Evolutionary conservation across 92 coral and sea anemone genomes (phyloP).

Genomic region (Paragorgia papillata): DNA sequence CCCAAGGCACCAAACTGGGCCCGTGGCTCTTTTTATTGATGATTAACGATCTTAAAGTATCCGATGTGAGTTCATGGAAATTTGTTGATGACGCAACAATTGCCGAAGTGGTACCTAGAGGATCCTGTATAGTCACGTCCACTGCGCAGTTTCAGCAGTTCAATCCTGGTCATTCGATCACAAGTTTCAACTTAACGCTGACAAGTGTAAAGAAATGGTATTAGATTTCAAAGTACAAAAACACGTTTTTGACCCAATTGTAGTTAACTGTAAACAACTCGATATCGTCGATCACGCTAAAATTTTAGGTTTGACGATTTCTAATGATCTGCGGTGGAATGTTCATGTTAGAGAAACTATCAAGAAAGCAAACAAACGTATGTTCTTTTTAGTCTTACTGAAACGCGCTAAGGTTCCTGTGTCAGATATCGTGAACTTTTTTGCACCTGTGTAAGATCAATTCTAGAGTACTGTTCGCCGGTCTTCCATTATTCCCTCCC

Average conservation of each 20-base stretch:
- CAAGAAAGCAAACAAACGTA: slow-evolving; percentile 15
- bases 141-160: neutral
- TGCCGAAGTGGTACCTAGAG: slow-evolving; percentile 6
- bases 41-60: slow-evolving; percentile 10
- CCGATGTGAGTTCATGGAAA: neutral
- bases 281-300: neutral
- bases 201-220: slow-evolving; percentile 1
- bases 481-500: slow-evolving; percentile 18
- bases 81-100: slow-evolving; percentile 8
- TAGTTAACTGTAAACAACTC: neutral
- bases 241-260: neutral
- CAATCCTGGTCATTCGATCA: slow-evolving; percentile 1
- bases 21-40: slow-evolving; percentile 15
- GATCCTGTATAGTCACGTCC: neutral
- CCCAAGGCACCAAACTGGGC: slow-evolving; percentile 17
- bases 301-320: slow-evolving; percentile 4
- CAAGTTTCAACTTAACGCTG: neutral
- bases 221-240: neutral
- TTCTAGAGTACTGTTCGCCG: neutral
- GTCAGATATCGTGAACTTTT: neutral
- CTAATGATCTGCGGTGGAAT: neutral
- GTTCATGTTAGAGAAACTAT: neutral
- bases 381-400: neutral
- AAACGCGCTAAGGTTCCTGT: neutral
- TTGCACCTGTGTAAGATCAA: neutral